These are phyloP conservation scores for Drosophila anceps DNA, from an alignment of 2,888 invertebrate genomes.

Conservation along the genomic window DNA sequence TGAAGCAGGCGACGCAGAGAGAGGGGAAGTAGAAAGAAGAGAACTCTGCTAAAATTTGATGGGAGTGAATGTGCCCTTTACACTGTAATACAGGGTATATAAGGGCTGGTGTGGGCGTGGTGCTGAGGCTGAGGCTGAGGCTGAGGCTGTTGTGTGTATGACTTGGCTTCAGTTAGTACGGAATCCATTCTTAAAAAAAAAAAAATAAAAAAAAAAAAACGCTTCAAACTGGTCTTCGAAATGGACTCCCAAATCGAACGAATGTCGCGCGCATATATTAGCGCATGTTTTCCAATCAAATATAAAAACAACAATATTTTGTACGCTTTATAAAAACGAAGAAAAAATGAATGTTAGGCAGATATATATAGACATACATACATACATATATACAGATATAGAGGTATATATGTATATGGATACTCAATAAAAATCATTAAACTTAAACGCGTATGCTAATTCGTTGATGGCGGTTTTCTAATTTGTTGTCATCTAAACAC, in stretches of 20 bases:
- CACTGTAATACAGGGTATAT: neutral
- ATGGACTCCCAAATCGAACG: constrained; percentile 49
- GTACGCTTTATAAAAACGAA: constrained; percentile 71
- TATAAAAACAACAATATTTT: constrained; percentile 43
- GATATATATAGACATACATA: neutral
- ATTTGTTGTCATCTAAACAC: constrained; percentile 55
- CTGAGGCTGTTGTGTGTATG: neutral
- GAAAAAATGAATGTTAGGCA: constrained; percentile 59
- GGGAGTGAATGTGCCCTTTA: too few species aligned
- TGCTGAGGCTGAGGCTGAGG: neutral
- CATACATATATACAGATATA: constrained; percentile 17
- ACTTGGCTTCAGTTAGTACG: neutral
- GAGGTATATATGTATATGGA: constrained; percentile 24
- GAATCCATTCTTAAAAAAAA: constrained; percentile 29
- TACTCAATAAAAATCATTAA: constrained; percentile 53
- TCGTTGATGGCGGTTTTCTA: constrained; percentile 77
- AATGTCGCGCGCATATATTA: constrained; percentile 64
- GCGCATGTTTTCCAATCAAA: constrained; percentile 33
- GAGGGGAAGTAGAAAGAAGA: neutral
- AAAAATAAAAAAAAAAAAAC: too few species aligned
- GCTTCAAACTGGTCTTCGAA: constrained; percentile 58
- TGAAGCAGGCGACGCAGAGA: neutral
- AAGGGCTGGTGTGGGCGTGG: neutral
- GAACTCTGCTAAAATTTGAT: too few species aligned
- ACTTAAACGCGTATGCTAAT: constrained; percentile 80